Base-by-base conservation (phyloP, 1,140 invertebrate species). In the Hormaphis cornu region DNA sequence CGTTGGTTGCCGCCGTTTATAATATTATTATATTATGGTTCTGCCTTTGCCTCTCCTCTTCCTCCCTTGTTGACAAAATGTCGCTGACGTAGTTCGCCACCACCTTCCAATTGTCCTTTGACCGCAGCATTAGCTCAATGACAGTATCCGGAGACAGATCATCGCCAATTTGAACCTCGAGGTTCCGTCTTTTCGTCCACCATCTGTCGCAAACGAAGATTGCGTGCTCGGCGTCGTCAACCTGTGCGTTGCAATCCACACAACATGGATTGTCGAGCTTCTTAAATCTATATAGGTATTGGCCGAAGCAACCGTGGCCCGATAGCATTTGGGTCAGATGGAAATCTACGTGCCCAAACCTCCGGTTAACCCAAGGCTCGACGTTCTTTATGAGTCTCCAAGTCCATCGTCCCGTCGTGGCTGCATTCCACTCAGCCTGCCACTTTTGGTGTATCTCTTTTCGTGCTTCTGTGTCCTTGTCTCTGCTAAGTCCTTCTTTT, bases 291-390 rank as follows among this genome's bases (percentile, higher is more conserved):
- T 58, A 24, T 9, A 58, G 22, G 54, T 12, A 58, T 58, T 20
- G 28, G 12, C 7, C 12, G n/a, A 12, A 58, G 28, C 54, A 58
- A 30, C 54, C 54, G 18, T 58, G 54, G 5, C 54, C 54, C 16
- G 54, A 58, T 26, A 58, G 54, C 16, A 24, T 24, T 35, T 58
- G 54, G 9, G 54, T 58, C n/a, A 58, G 24, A 30, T 58, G 24
- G 24, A 8, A 58, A 12, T 12, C n/a, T 9, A 35, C 9, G 12
- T 58, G 9, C 8, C 54, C 24, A 30, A 22, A 24, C 16, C 28
- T 58, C n/a, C 54, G 12, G 8, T n/a, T 7, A 35, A 14, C 14
- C 54, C 54, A 58, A 9, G 5, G 12, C 30, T 26, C 7, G 24
- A 58, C n/a, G 12, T 58, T 18, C 9, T 12, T 12, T 6, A 58